phyloP scores from a whole-genome alignment of 2,888 invertebrate species.

The Macaria liturata region DNA sequence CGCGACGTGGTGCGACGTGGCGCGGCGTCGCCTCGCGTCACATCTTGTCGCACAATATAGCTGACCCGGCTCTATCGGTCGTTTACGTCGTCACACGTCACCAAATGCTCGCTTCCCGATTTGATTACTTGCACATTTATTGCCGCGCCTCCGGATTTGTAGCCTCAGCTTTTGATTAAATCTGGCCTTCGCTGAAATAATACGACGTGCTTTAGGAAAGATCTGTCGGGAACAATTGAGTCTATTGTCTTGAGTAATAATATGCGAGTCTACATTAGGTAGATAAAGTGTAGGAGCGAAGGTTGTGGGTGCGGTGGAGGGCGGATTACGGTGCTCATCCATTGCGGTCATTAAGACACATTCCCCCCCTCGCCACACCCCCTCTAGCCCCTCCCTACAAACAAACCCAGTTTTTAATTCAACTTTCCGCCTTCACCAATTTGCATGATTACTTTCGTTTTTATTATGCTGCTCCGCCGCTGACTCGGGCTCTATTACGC shows the following conservation, averaged over 20 bases:
- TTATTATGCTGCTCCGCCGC: conserved; percentile 69
- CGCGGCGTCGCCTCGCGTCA: conserved; percentile 26
- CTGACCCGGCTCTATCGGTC: conserved; percentile 47
- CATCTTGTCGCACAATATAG: conserved; percentile 39
- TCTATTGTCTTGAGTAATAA: conserved; percentile 38
- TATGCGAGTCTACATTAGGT: conserved; percentile 45
- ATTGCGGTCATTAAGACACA: conserved; percentile 83
- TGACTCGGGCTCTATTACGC: conserved; percentile 52
- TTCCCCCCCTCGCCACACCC: conserved; percentile 50
- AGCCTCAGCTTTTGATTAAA: conserved; percentile 36
- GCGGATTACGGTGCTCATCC: conserved; percentile 77
- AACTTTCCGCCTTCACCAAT: conserved; percentile 79
- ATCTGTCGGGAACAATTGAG: conserved; percentile 46
- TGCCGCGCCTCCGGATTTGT: conserved; percentile 27
- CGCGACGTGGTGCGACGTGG: conserved; percentile 55
- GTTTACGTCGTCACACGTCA: conserved; percentile 39
- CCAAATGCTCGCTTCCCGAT: conserved; percentile 29
- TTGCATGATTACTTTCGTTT: conserved; percentile 84
- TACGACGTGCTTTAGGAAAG: conserved; percentile 31
- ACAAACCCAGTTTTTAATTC: conserved; percentile 79
- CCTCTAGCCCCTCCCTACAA: conserved; percentile 37
- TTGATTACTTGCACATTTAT: conserved; percentile 49
- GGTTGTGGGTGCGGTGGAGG: conserved; percentile 60
- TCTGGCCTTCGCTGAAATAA: conserved; percentile 42
- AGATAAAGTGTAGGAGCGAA: conserved; percentile 59